A percentile compares a stretch with the other conserved stretches of the same genome.
Evolutionary conservation across 2,797 vertebrate species (phyloP).

Genomic region (Basileuterus tristriatus): DNA sequence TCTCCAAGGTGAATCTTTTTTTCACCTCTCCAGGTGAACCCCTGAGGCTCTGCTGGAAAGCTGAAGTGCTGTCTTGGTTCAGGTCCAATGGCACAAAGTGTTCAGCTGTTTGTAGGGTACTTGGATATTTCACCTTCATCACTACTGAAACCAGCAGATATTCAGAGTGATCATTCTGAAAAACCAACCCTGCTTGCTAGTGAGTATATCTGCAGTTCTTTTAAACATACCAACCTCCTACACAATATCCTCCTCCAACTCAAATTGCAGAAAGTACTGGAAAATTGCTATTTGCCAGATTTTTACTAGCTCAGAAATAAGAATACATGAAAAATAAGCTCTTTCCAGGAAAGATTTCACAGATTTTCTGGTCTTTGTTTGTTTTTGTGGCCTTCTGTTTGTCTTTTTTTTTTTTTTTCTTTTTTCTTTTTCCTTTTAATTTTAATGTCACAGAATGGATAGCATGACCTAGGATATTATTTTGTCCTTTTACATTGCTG

Average conservation of each 20-base stretch:
- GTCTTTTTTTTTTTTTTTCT: no score
- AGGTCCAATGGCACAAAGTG: not conserved
- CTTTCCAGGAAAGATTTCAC: not conserved
- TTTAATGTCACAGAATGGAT: not conserved
- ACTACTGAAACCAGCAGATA: not conserved
- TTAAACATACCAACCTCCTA: not conserved
- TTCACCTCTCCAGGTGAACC: not conserved
- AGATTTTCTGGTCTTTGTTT: not conserved
- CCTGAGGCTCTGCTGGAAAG: not conserved
- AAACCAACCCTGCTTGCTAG: not conserved
- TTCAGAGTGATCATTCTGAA: not conserved
- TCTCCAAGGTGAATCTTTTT: not conserved
- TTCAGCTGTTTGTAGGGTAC: not conserved
- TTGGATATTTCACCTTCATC: not conserved
- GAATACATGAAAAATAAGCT: not conserved
- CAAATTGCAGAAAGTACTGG: not conserved
- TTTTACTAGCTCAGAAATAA: not conserved
- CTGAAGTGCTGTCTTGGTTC: not conserved
- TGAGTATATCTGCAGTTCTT: not conserved
- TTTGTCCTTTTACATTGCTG: not conserved
- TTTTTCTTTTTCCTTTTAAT: not conserved
- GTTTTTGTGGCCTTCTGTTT: not conserved
- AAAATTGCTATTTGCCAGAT: not conserved
- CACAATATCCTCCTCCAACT: not conserved
- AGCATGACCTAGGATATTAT: not conserved